Conservation (phyloP, 2,888 invertebrate genomes). For the Agrotis clavis region DNA sequence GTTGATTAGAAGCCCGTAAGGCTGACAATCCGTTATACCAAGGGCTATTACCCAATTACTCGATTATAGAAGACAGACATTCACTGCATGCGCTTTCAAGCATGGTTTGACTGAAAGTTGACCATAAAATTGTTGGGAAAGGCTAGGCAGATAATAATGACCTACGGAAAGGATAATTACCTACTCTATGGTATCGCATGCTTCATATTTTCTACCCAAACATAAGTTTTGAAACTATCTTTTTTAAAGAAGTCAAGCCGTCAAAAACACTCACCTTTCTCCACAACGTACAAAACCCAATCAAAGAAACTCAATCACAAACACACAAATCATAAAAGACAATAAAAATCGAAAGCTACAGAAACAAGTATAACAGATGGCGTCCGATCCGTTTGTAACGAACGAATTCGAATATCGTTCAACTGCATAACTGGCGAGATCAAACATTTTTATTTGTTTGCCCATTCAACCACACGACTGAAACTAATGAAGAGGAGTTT, state of each 20-base stretch:
- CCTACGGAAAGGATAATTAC: no score
- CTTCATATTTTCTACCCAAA: not conserved
- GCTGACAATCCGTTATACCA: no score
- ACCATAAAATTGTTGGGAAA: no score
- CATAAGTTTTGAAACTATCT: not conserved
- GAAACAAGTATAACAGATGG: constrained; percentile 69
- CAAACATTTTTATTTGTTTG: constrained; percentile 90
- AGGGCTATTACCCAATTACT: no score
- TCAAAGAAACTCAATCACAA: constrained; percentile 55
- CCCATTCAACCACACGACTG: constrained; percentile 86
- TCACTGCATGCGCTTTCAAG: no score
- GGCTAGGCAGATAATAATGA: no score
- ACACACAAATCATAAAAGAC: constrained; percentile 62
- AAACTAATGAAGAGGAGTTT: constrained; percentile 90
- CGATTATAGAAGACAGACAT: no score
- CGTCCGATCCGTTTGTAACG: constrained; percentile 78
- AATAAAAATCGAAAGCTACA: constrained; percentile 65
- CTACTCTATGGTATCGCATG: no score
- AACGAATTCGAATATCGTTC: constrained; percentile 85
- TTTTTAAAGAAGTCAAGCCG: not conserved
- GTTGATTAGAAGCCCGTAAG: no score
- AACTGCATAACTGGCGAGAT: constrained; percentile 85
- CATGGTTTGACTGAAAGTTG: no score
- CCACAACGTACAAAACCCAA: constrained; percentile 32
- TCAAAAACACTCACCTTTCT: not conserved